Evolutionary conservation across 2,113 vertebrate species (phyloP).

Genomic region (Sebastes fasciatus): DNA sequence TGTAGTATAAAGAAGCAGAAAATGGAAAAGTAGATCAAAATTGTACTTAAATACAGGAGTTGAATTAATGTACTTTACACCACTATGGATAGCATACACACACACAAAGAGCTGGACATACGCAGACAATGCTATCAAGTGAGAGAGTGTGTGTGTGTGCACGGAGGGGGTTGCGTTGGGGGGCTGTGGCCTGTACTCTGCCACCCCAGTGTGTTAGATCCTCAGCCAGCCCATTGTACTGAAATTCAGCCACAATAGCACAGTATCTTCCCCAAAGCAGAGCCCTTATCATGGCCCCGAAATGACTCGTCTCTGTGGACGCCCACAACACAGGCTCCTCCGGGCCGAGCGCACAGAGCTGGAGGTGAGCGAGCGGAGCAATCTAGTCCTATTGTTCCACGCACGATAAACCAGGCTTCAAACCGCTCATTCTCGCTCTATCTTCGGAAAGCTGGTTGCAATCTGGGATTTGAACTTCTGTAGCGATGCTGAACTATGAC

Average conservation of each 20-base stretch:
- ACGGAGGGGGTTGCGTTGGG: neutral
- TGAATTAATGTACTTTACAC: neutral
- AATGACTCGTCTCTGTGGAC: constrained; percentile 82
- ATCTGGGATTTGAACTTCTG: constrained; percentile 43
- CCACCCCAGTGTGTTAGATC: constrained; percentile 62
- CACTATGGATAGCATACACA: constrained; percentile 5
- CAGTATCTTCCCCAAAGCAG: constrained; percentile 71
- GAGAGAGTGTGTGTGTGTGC: neutral
- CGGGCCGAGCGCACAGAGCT: constrained; percentile 62
- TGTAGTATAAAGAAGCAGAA: no score
- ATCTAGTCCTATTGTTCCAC: constrained; percentile 79
- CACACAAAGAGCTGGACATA: constrained; percentile 13
- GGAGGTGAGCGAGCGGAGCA: constrained; percentile 72
- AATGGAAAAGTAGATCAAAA: no score
- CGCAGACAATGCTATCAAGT: constrained; percentile 33
- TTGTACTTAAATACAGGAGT: neutral
- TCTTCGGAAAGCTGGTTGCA: constrained; percentile 31
- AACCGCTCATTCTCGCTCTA: constrained; percentile 40
- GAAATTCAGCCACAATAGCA: constrained; percentile 77
- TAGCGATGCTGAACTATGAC: constrained; percentile 8
- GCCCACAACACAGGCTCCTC: constrained; percentile 73
- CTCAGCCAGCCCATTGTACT: constrained; percentile 71
- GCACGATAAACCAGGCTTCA: constrained; percentile 52
- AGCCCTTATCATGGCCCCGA: constrained; percentile 80
- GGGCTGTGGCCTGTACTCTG: constrained; percentile 37